A percentile compares a stretch with the other conserved stretches of the same genome.
These are phyloP conservation scores for Mesaphorura yosii DNA, from an alignment of 1,140 invertebrate genomes.

Conservation along the genomic window DNA sequence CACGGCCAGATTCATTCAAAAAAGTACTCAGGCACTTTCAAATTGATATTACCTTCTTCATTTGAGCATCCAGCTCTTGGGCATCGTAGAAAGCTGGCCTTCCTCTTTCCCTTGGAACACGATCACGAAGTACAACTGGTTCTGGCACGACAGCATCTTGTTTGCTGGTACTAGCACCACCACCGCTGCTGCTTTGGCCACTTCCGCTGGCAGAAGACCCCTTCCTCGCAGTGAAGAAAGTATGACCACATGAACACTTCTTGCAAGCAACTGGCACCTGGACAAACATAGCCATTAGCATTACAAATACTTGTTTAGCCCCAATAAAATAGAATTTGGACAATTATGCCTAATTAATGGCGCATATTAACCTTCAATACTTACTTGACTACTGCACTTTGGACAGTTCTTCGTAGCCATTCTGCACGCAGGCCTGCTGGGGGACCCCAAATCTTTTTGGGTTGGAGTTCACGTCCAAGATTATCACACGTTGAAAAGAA, in stretches of 20 bases:
- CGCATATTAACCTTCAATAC: background rate
- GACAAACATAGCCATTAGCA: conserved; percentile 17
- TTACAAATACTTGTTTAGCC: background rate
- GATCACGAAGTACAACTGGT: background rate
- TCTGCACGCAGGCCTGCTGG: no score
- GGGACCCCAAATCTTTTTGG: no score
- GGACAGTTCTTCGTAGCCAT: conserved; percentile 14
- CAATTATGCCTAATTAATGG: no score
- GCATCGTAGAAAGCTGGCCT: conserved; percentile 74
- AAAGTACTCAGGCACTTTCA: background rate
- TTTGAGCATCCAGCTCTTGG: conserved; percentile 59
- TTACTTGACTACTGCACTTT: conserved; percentile 9
- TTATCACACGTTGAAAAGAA: no score
- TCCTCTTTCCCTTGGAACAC: conserved; percentile 38
- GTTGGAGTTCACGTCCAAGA: no score
- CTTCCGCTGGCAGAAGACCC: conserved; percentile 32
- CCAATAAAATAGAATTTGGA: no score
- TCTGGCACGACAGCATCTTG: no score
- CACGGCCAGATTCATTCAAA: background rate
- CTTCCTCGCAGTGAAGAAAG: conserved; percentile 57
- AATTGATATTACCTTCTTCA: conserved; percentile 41
- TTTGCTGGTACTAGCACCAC: no score
- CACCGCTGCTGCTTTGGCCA: conserved; percentile 29
- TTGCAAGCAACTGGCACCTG: conserved; percentile 69
- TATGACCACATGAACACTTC: conserved; percentile 63